phyloP scores from a whole-genome alignment of 2,113 vertebrate genomes.

The Cathartes aura region DNA sequence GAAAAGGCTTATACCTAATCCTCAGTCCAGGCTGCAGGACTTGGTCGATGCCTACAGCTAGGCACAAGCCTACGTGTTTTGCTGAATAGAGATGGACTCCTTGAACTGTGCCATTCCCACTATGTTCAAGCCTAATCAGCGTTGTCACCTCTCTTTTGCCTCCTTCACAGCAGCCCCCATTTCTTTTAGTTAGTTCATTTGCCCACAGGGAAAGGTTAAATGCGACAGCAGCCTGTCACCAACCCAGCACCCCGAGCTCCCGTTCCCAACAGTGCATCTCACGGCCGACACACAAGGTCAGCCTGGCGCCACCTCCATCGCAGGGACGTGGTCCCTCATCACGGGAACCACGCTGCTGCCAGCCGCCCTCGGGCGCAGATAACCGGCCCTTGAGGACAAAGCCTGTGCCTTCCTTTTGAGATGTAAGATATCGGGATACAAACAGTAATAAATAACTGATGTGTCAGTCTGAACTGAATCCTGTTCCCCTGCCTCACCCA shows the following conservation, averaged over 20 bases:
- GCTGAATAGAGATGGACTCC: not conserved
- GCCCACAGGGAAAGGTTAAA: not conserved
- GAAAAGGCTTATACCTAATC: not conserved
- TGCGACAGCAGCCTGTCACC: not conserved
- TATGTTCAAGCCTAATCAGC: not conserved
- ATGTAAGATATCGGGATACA: constrained; percentile 33
- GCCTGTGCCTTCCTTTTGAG: constrained; percentile 33
- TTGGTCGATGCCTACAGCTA: not conserved
- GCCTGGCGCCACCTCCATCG: not conserved
- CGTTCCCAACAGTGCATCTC: rapidly evolving
- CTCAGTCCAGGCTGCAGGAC: not conserved
- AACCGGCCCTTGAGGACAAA: not conserved
- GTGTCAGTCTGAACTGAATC: not conserved
- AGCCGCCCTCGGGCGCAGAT: not conserved
- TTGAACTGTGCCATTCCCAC: not conserved
- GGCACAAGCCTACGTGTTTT: not conserved
- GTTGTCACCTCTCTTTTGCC: not conserved
- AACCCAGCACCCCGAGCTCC: not conserved
- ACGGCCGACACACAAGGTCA: not conserved
- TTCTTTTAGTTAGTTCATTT: not conserved
- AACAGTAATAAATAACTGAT: constrained; percentile 22
- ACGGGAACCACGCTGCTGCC: not conserved
- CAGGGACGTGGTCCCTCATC: not conserved
- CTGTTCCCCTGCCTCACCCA: constrained; percentile 39
- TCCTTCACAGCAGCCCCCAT: not conserved